These are phyloP conservation scores for Miichthys miiuy DNA, from an alignment of 2,797 vertebrate genomes.

Conservation along the genomic window DNA sequence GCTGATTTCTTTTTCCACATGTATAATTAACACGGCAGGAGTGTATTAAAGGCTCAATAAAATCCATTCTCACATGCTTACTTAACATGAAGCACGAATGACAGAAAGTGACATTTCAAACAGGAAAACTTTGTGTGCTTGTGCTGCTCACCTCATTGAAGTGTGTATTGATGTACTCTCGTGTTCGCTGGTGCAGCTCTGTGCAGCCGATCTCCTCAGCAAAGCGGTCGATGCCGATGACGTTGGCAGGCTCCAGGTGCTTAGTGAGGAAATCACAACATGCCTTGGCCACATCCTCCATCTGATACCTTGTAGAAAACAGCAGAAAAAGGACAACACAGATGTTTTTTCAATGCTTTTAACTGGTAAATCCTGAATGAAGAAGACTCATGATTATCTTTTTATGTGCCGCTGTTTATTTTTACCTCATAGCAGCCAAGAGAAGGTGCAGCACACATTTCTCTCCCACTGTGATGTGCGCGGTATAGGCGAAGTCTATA, in stretches of 20 bases:
- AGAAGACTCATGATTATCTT: background rate
- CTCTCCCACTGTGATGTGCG: constrained; percentile 88
- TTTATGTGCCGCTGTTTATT: background rate
- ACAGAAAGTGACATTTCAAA: background rate
- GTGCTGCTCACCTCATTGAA: constrained; percentile 85
- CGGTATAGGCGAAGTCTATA: constrained; percentile 89
- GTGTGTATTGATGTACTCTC: constrained; percentile 89
- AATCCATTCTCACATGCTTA: background rate
- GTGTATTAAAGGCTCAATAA: background rate
- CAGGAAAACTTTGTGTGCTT: background rate
- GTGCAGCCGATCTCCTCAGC: constrained; percentile 87
- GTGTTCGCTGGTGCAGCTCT: constrained; percentile 81
- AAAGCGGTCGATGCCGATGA: constrained; percentile 88
- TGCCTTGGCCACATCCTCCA: constrained; percentile 88
- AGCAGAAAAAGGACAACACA: background rate
- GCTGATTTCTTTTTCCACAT: background rate
- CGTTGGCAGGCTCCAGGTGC: constrained; percentile 87
- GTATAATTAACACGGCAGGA: background rate
- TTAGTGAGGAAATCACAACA: constrained; percentile 89
- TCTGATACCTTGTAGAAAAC: constrained; percentile 79
- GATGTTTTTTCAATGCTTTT: background rate
- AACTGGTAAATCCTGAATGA: background rate
- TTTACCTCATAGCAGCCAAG: constrained; percentile 86
- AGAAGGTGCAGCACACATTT: constrained; percentile 87
- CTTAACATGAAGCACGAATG: background rate